Conservation (phyloP, 2,113 vertebrate genomes). For the Oreochromis aureus region DNA sequence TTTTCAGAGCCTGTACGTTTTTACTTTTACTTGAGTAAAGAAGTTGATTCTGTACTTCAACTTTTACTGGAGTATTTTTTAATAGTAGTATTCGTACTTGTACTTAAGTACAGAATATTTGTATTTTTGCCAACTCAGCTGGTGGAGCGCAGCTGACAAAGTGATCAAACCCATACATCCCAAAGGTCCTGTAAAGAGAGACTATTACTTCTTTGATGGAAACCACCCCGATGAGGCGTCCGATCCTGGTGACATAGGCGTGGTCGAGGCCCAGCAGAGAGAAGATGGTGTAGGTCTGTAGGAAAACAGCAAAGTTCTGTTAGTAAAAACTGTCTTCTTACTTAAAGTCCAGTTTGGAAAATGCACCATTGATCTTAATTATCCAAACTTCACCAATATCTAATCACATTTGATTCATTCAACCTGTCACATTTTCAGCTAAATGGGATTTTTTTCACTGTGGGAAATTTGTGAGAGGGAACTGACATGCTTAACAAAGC, state of each 20-base stretch:
- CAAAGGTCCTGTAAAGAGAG: background rate
- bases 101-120: rapidly evolving
- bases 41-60: background rate
- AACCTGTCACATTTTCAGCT: background rate
- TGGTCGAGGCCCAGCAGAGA: conserved; percentile 93
- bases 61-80: background rate
- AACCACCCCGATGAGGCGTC: conserved; percentile 91
- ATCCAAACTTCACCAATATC: background rate
- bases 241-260: conserved; percentile 94
- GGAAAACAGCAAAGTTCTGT: background rate
- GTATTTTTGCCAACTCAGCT: background rate
- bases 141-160: background rate
- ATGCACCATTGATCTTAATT: background rate
- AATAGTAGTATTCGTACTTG: background rate
- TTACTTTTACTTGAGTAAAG: background rate
- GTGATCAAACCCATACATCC: background rate
- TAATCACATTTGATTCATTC: background rate
- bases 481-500: rapidly evolving
- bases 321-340: background rate
- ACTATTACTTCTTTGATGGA: conserved; percentile 89
- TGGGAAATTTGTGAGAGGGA: background rate
- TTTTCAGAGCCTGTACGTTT: background rate
- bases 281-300: conserved; percentile 94
- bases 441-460: background rate
- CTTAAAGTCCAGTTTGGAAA: background rate